Percentiles rank a stretch among this genome's conserved stretches.
Evolutionary conservation across 1,140 invertebrate genomes (phyloP).

Genomic region (Ganaspis sp.): DNA sequence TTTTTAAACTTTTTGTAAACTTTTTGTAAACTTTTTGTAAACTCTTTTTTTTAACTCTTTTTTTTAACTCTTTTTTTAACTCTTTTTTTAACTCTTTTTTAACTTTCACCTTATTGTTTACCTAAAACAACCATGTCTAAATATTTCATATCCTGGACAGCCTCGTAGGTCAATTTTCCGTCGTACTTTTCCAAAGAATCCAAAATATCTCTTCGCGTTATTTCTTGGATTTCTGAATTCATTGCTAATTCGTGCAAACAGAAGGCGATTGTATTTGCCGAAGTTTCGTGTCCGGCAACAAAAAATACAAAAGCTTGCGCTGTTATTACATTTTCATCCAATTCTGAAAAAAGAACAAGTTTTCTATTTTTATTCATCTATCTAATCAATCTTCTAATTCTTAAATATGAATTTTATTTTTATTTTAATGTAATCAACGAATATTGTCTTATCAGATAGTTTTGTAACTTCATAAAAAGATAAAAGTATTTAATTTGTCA

Average conservation of each 20-base stretch:
- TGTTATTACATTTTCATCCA: constrained; percentile 78
- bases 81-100: no score
- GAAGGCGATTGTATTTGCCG: constrained; percentile 82
- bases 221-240: constrained; percentile 82
- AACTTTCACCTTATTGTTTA: no score
- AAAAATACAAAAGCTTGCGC: constrained; percentile 84
- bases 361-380: constrained; percentile 31
- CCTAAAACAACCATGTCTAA: constrained; percentile 78
- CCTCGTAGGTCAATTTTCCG: constrained; percentile 79
- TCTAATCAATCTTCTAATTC: constrained; percentile 3
- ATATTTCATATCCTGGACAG: constrained; percentile 80
- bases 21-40: constrained; percentile 49
- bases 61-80: no score
- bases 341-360: constrained; percentile 68
- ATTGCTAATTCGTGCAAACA: constrained; percentile 82
- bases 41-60: no score
- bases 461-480: no score
- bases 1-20: no score
- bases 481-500: no score
- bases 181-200: constrained; percentile 70
- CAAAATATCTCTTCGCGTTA: constrained; percentile 80
- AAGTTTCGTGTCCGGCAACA: constrained; percentile 87
- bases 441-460: no score
- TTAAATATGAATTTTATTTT: no score
- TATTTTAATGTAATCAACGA: no score